Conservation (phyloP, 1,140 invertebrate genomes). For the Drosophila orena region DNA sequence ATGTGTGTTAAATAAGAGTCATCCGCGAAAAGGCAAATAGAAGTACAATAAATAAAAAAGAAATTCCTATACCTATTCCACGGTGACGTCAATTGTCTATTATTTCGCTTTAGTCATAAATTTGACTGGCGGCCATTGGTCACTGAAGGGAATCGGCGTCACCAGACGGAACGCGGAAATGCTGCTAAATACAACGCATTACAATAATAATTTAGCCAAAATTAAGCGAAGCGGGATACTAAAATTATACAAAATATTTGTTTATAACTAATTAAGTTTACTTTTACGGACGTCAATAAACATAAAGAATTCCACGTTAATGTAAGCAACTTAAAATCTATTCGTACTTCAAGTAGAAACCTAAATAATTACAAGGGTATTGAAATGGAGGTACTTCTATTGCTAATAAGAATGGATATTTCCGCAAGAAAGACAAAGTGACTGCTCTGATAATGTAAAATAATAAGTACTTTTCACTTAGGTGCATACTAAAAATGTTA, state of each 20-base stretch:
- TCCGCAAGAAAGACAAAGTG: background rate
- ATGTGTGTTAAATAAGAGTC: conserved; percentile 37
- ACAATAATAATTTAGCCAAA: background rate
- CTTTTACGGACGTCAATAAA: too few relatives aligned
- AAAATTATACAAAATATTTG: too few relatives aligned
- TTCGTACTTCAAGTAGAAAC: too few relatives aligned
- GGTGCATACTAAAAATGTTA: background rate
- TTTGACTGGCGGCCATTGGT: conserved; percentile 61
- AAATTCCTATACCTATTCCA: conserved; percentile 72
- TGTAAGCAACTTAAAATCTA: too few relatives aligned
- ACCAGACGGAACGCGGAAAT: background rate
- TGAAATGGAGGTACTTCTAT: too few relatives aligned
- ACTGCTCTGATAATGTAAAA: background rate
- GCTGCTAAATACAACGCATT: background rate
- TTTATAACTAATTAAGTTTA: too few relatives aligned
- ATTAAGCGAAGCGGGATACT: too few relatives aligned
- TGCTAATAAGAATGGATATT: background rate
- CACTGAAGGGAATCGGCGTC: conserved; percentile 29
- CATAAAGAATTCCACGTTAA: too few relatives aligned
- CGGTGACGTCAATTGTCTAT: conserved; percentile 78
- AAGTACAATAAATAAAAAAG: conserved; percentile 67
- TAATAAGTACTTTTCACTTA: conserved; percentile 18
- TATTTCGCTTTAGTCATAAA: conserved; percentile 75
- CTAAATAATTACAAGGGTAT: too few relatives aligned
- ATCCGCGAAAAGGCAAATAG: conserved; percentile 62